Conservation (phyloP, 2,113 vertebrate species). For the Takifugu flavidus region DNA sequence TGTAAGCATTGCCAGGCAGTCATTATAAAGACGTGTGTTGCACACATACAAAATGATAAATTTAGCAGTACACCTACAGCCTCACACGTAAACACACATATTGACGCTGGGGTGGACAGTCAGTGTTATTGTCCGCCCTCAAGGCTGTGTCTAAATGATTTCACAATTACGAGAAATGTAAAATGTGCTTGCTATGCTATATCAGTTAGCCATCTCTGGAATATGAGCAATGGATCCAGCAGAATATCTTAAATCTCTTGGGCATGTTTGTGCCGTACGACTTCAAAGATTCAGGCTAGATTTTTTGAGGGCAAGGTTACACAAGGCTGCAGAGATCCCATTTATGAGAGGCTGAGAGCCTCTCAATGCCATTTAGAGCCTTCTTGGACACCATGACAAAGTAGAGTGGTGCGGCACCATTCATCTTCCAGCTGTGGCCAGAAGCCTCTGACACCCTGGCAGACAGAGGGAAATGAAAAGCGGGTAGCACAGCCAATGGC, state of each 20-base stretch:
- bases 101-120: too few species aligned
- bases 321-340: conserved; percentile 47
- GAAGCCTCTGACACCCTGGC: conserved; percentile 59
- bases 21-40: conserved; percentile 8
- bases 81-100: background rate
- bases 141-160: too few species aligned
- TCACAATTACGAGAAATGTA: too few species aligned
- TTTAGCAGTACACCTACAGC: too few species aligned
- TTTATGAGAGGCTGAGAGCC: conserved; percentile 52
- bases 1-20: conserved; percentile 8
- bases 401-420: conserved; percentile 65
- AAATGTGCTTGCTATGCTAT: too few species aligned
- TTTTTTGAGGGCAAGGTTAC: conserved; percentile 48
- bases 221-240: background rate
- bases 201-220: background rate
- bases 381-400: conserved; percentile 71
- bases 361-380: conserved; percentile 67
- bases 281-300: conserved; percentile 31
- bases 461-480: conserved; percentile 70
- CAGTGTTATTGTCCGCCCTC: too few species aligned
- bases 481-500: conserved; percentile 54
- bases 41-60: conserved; percentile 11
- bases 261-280: conserved; percentile 25
- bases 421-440: conserved; percentile 72
- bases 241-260: conserved; percentile 17